Evolutionary conservation across 2,888 invertebrate species (phyloP).

Genomic region (Tipula unca): DNA sequence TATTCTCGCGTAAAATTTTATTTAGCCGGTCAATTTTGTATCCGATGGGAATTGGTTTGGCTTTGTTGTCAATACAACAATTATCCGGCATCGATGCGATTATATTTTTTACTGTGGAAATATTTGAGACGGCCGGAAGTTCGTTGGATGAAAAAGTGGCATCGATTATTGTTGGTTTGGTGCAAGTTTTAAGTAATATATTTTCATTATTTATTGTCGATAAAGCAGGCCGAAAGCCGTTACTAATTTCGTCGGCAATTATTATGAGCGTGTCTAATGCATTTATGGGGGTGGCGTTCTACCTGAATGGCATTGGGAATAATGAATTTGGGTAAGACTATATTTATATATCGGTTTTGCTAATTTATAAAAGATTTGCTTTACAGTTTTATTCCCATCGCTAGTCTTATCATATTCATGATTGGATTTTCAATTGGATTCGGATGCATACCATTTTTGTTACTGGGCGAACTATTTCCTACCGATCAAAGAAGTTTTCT

Average conservation of each 20-base stretch:
- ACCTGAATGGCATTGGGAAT: slow-evolving; percentile 41
- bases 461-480: slow-evolving; percentile 55
- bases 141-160: slow-evolving; percentile 46
- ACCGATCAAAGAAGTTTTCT: slow-evolving; percentile 47
- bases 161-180: slow-evolving; percentile 48
- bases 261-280: slow-evolving; percentile 48
- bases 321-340: slow-evolving; percentile 42
- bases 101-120: slow-evolving; percentile 51
- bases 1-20: slow-evolving; percentile 45
- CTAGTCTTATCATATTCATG: slow-evolving; percentile 50
- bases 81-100: slow-evolving; percentile 52
- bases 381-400: slow-evolving; percentile 47
- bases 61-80: slow-evolving; percentile 49
- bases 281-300: slow-evolving; percentile 48
- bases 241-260: slow-evolving; percentile 50
- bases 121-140: slow-evolving; percentile 48
- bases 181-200: slow-evolving; percentile 47
- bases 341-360: neutral
- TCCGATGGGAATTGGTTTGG: slow-evolving; percentile 45
- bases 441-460: slow-evolving; percentile 53
- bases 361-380: neutral
- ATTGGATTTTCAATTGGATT: slow-evolving; percentile 53
- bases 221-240: slow-evolving; percentile 49
- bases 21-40: slow-evolving; percentile 44
- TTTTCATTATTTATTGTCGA: slow-evolving; percentile 50